phyloP scores from a whole-genome alignment of 2,113 vertebrate genomes.

The Vidua macroura region DNA sequence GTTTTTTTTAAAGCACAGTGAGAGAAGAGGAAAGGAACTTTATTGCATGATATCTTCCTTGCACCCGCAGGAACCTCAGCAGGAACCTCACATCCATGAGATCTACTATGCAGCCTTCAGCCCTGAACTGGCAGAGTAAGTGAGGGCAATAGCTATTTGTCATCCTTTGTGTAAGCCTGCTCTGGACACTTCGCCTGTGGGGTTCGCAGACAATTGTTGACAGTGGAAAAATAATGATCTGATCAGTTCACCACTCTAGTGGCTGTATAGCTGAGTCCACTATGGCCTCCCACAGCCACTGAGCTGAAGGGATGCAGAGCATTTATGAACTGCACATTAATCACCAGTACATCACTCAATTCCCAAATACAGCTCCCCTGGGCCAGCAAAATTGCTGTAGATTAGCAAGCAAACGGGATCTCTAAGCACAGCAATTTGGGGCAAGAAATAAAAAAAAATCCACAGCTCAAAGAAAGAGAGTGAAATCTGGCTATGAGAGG shows the following conservation, averaged over 20 bases:
- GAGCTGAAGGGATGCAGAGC: background rate
- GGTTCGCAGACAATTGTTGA: background rate
- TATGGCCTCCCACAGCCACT: background rate
- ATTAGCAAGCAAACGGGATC: background rate
- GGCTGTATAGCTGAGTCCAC: background rate
- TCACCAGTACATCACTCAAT: background rate
- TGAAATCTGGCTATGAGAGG: background rate
- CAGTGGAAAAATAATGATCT: background rate
- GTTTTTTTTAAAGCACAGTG: constrained; percentile 7
- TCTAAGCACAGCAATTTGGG: background rate
- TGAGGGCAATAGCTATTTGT: background rate
- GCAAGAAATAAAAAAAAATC: background rate
- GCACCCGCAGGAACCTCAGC: background rate
- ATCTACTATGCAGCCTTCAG: background rate
- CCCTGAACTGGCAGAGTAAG: background rate
- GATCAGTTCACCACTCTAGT: background rate
- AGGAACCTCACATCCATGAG: background rate
- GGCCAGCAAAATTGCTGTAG: background rate
- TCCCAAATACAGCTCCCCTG: background rate
- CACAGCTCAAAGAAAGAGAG: background rate
- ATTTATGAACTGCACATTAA: background rate
- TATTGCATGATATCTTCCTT: background rate
- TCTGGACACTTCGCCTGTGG: background rate
- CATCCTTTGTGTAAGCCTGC: background rate
- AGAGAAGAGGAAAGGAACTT: background rate